Evolutionary conservation across 2,888 invertebrate species (phyloP), one percentile per base, ranked within the genome.

Genomic region (Hymenopus coronatus): DNA sequence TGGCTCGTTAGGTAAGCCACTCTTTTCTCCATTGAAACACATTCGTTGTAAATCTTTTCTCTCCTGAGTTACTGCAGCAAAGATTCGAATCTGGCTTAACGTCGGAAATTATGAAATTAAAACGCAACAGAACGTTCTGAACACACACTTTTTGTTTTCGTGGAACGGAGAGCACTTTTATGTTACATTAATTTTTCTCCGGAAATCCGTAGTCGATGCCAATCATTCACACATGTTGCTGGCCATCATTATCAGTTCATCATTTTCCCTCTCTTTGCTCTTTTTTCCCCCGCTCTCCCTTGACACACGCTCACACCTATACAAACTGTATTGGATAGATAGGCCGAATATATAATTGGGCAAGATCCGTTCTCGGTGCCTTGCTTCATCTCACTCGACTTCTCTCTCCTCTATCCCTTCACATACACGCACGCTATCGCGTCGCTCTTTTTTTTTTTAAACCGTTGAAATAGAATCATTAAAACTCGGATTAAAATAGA

Each of bases 141-240:
- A 54, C 54, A 70, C 54, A 25, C 54, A 20, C 33, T 84, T 84
- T 84, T 84, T 84, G 84, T 84, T 87, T 87, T 87, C 87, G 87
- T 14, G 27, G 33, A 82, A 40, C 20, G 25, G 54, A 27, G 87
- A 87, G 40, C 82, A 87, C 33, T 87, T 87, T 87, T 82, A 87
- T 87, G 87, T 87, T 87, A 82, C 87, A 87, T 87, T 87, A 87
- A 87, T 87, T 87, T 82, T 82, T 87, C 33, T 25, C 87, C 87
- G 87, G 87, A 87, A 82, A 87, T 87, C 82, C 87, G 87, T 82
- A 87, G 87, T 82, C 87, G 30, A 82, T 87, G 82, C 87, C 87
- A 87, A 87, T 87, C 87, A 87, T 30, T 82, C 87, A 87, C 87
- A 87, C 87, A 33, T 87, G 87, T 87, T 87, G 87, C 87, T n/a